Base-by-base conservation (phyloP, 2,113 vertebrate species). In the Rhinolophus ferrumequinum region DNA sequence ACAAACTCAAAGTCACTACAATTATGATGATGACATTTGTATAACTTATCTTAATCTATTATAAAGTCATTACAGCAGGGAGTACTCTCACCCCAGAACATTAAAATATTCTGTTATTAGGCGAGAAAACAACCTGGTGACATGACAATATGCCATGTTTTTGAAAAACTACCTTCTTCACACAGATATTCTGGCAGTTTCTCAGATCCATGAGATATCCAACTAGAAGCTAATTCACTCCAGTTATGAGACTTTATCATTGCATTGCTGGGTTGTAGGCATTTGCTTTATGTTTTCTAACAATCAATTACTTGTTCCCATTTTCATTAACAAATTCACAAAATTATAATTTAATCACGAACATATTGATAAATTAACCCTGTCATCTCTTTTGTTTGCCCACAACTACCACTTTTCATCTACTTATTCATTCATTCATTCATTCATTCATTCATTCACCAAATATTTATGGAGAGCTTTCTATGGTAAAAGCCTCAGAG, bases 11-110 rank as follows among this genome's bases (percentile, higher is more conserved):
- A 95, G 93, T 82, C 81, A 69, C 76, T 72, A 41, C 84, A 79
- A 90, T 95, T 95, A 88, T 94, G 56, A 97, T 92, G 50, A 93
- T 75, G 76, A 80, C 70, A 94, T 96, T 94, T 89, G 82, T 94
- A 94, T 88, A 92, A 80, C 38, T 96, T 75, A 97, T 86, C 70
- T 89, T 91, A 64, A 87, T 89, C 73, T 96, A 84, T 87, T 90
- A 84, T 62, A 95, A 97, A 97, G 87, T 96, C 80, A 93, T 91
- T 92, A 93, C 24, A 76, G 41, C 64, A 91, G 28, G 77, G 12
- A 86, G 28, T 90, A 77, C 38, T 90, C n/a, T 93, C n/a, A 44
- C 16, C 35, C 9, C n/a, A 73, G 95, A 96, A 88, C 56, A 90
- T 85, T 94, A 93, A 93, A 95, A 90, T 97, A 90, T 90, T 90